Evolutionary conservation across 1,140 invertebrate species (phyloP), one percentile per base, ranked within the genome.

Genomic region (Zaprionus inermis): DNA sequence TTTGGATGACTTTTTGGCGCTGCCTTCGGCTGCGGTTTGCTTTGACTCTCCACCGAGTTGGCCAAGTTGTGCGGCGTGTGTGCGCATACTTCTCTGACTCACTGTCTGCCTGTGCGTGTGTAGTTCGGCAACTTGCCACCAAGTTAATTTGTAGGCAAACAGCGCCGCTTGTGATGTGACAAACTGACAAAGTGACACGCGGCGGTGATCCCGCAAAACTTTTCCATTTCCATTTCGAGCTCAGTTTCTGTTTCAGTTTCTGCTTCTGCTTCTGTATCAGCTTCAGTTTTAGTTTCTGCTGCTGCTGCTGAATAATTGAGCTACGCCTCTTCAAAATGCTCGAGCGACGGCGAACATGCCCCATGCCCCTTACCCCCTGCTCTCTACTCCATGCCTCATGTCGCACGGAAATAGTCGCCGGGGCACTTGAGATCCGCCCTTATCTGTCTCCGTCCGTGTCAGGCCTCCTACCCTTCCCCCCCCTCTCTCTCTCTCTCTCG

Each of bases 231-330:
- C 34, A 32, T 57, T 12, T 57, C 11, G 6, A 58, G 16, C 24
- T 58, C 16, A 12, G 12, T 28, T 52, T 28, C n/a, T 5, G 34
- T 52, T 51, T 63, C 41, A 12, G 11, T 32, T 51, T 54, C 41
- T 22, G 41, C 44, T 64, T 51, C 44, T n/a, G 60, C 18, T 41
- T 34, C 54, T 34, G 64, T 57, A 49, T 36, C 41, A 22, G 51
- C 20, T 51, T 24, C 44, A 51, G 61, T 38, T 68, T 44, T 44
- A 72, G 67, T 54, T 67, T 80, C 61, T 46, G 67, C 80, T 61
- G 61, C 61, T 46, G 67, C 80, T 61, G 61, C 72, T 86, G 83
- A 86, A 86, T 86, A 88, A 86, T 86, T 86, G 76, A 86, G 60
- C 44, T 41, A 65, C 52, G 52, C 66, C 54, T 54, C 28, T 34